A percentile compares a stretch with the other conserved stretches of the same genome.
Evolutionary conservation across 2,113 vertebrate genomes (phyloP).

Genomic region (Penelope pileata): DNA sequence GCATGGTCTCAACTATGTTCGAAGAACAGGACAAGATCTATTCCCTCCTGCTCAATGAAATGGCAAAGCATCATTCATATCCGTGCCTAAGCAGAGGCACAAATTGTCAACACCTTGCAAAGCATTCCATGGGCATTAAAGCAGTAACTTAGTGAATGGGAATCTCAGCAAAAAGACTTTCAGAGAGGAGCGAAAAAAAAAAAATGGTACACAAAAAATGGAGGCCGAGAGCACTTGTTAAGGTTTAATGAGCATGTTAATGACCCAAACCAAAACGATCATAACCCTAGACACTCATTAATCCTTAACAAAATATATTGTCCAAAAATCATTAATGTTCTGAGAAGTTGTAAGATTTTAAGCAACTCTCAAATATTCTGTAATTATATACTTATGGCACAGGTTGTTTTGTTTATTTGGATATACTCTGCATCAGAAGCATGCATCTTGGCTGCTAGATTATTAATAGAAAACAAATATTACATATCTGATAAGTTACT

Average conservation of each 20-base stretch:
- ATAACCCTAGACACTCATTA: conserved; percentile 54
- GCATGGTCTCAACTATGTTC: not conserved
- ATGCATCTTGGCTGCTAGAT: not conserved
- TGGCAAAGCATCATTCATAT: not conserved
- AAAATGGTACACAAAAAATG: not conserved
- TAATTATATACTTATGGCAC: conserved; percentile 15
- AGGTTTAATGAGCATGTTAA: conserved; percentile 59
- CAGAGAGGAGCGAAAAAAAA: not conserved
- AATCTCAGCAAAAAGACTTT: not conserved
- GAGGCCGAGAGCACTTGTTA: conserved; percentile 15
- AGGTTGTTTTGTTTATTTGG: conserved; percentile 42
- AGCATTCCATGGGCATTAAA: not conserved
- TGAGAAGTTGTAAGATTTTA: conserved; percentile 29
- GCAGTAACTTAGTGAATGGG: not conserved
- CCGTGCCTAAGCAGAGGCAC: not conserved
- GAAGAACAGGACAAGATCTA: not conserved
- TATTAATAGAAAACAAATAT: not conserved
- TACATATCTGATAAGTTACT: not conserved
- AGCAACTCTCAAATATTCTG: conserved; percentile 40
- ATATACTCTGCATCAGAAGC: not conserved
- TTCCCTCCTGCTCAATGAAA: not conserved
- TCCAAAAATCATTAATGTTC: conserved; percentile 47
- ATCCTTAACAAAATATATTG: conserved; percentile 48
- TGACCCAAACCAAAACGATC: conserved; percentile 46
- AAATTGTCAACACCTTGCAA: not conserved